These are phyloP conservation scores for Drosophila prosaltans DNA, from an alignment of 1,140 invertebrate genomes.

Conservation along the genomic window DNA sequence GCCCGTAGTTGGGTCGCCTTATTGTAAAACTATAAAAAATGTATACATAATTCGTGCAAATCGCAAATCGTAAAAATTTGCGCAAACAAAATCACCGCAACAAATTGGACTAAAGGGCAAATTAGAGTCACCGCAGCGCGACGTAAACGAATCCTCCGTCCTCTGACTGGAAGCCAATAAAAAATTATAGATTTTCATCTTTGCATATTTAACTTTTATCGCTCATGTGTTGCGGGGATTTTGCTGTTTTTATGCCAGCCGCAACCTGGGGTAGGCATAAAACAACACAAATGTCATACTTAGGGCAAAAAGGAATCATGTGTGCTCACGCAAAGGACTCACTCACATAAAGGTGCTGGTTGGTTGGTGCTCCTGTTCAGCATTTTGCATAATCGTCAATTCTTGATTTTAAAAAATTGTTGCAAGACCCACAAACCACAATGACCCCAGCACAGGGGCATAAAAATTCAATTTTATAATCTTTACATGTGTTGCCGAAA, in stretches of 20 bases:
- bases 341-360: slow-evolving; percentile 47
- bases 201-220: slow-evolving; percentile 81
- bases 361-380: slow-evolving; percentile 34
- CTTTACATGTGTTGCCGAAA: slow-evolving; percentile 65
- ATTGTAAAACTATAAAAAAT: slow-evolving; percentile 80
- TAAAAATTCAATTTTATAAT: slow-evolving; percentile 81
- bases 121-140: slow-evolving; percentile 62
- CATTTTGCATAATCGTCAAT: slow-evolving; percentile 82
- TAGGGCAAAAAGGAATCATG: slow-evolving; percentile 55
- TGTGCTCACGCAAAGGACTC: slow-evolving; percentile 22
- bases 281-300: slow-evolving; percentile 81
- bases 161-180: slow-evolving; percentile 55
- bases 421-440: slow-evolving; percentile 7
- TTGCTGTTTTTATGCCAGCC: slow-evolving; percentile 64
- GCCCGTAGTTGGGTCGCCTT: slow-evolving; percentile 55
- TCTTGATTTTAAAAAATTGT: slow-evolving; percentile 75
- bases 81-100: slow-evolving; percentile 62
- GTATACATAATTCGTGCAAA: slow-evolving; percentile 71
- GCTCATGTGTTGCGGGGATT: slow-evolving; percentile 60
- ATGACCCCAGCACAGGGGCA: slow-evolving; percentile 34
- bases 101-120: slow-evolving; percentile 66
- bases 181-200: slow-evolving; percentile 81
- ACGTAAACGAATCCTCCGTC: slow-evolving; percentile 48
- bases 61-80: slow-evolving; percentile 73
- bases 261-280: slow-evolving; percentile 71